These are phyloP conservation scores for Cataglyphis rosenhaueri DNA, from an alignment of 2,888 invertebrate genomes.

Conservation along the genomic window DNA sequence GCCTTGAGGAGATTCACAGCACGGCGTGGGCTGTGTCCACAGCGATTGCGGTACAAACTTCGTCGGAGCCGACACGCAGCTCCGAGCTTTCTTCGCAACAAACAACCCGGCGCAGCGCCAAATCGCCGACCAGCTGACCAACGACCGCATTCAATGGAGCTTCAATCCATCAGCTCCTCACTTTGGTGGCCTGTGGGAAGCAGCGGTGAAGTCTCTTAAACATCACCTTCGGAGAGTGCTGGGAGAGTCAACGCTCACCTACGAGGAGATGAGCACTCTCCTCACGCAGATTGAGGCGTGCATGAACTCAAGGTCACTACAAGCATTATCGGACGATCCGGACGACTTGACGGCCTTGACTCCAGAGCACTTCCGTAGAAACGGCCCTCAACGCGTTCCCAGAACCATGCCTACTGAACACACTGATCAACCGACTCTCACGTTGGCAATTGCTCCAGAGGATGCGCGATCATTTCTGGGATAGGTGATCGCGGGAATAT, in stretches of 20 bases:
- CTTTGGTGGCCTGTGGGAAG: no score
- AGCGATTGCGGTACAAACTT: background rate
- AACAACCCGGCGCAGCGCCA: background rate
- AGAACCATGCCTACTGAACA: no score
- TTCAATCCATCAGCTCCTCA: background rate
- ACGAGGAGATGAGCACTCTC: background rate
- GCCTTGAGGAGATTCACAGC: background rate
- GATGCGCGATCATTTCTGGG: no score
- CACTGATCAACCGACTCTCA: no score
- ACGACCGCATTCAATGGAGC: rapidly evolving
- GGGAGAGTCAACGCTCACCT: background rate
- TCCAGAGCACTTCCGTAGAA: no score
- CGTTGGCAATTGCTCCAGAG: no score
- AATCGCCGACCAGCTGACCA: background rate
- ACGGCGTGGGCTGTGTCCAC: rapidly evolving
- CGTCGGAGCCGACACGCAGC: background rate
- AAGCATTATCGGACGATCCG: no score
- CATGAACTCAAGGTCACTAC: no score
- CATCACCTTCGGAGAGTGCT: background rate
- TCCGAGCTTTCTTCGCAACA: background rate
- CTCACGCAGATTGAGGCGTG: no score
- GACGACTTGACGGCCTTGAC: no score
- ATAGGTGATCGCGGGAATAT: no score
- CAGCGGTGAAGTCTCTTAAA: background rate
- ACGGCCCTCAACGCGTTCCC: no score